phyloP scores from a whole-genome alignment of 2,797 vertebrate species.

The Lepus oiostolus region DNA sequence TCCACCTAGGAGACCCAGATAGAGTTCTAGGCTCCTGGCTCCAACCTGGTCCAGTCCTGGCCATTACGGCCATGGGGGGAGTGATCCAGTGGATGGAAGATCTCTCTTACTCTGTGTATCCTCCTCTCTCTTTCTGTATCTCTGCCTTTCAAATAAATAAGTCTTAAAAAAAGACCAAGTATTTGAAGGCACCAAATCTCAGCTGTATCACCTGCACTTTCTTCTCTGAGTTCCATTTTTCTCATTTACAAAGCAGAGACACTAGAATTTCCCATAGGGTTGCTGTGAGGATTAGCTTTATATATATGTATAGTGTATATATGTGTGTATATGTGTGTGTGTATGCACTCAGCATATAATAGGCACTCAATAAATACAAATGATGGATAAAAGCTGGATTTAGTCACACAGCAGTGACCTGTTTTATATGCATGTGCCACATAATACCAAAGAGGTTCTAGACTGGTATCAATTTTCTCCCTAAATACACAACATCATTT shows the following conservation, averaged over 20 bases:
- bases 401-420: neutral
- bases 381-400: neutral
- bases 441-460: neutral
- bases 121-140: no score
- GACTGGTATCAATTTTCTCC: neutral
- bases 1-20: no score
- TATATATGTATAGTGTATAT: neutral
- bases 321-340: neutral
- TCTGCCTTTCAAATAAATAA: no score
- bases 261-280: neutral
- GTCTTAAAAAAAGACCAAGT: no score
- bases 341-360: neutral
- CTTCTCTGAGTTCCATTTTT: neutral
- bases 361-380: neutral
- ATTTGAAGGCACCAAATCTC: neutral
- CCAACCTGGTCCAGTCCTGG: no score
- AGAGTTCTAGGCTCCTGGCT: no score
- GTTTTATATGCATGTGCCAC: neutral
- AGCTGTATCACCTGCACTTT: neutral
- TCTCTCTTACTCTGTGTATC: no score
- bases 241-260: neutral
- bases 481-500: neutral
- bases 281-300: neutral
- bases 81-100: no score
- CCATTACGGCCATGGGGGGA: no score